Conservation (phyloP, 37 sponge, comb jelly and placozoan genomes). For the Haliclona indistincta region DNA sequence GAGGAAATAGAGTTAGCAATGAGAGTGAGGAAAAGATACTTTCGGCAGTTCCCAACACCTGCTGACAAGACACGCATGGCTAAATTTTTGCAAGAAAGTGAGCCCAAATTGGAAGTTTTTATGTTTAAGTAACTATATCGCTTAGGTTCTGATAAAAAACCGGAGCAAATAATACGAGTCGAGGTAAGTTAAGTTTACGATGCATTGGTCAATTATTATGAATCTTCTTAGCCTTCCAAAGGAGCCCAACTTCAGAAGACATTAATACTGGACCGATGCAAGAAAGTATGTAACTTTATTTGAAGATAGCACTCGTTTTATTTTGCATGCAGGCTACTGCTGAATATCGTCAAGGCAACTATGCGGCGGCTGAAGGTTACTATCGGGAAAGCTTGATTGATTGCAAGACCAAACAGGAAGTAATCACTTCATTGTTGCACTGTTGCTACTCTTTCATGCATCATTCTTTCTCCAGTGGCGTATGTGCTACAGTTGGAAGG, state of each 20-base stretch:
- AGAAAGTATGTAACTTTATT: no score
- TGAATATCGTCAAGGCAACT: slow-evolving; percentile 7
- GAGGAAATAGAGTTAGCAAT: background rate
- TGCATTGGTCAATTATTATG: no score
- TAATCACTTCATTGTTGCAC: background rate
- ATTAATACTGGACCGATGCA: no score
- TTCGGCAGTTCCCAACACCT: background rate
- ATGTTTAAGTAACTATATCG: no score
- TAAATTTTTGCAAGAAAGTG: background rate
- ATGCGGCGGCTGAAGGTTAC: slow-evolving; percentile 6
- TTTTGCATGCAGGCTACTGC: slow-evolving; percentile 44
- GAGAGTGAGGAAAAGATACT: background rate
- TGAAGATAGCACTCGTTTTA: no score
- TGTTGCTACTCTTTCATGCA: background rate
- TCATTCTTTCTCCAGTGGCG: background rate
- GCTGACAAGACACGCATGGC: background rate
- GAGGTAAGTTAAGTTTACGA: no score
- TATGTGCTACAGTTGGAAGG: background rate
- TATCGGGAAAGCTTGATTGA: slow-evolving; percentile 8
- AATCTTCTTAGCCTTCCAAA: no score
- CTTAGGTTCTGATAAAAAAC: no score
- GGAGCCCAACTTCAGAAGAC: no score
- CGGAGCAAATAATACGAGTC: no score
- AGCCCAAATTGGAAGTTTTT: no score
- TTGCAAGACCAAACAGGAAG: slow-evolving; percentile 7